Base-by-base conservation (phyloP, 1,140 invertebrate genomes). In the Aphelenchoides avenae region DNA sequence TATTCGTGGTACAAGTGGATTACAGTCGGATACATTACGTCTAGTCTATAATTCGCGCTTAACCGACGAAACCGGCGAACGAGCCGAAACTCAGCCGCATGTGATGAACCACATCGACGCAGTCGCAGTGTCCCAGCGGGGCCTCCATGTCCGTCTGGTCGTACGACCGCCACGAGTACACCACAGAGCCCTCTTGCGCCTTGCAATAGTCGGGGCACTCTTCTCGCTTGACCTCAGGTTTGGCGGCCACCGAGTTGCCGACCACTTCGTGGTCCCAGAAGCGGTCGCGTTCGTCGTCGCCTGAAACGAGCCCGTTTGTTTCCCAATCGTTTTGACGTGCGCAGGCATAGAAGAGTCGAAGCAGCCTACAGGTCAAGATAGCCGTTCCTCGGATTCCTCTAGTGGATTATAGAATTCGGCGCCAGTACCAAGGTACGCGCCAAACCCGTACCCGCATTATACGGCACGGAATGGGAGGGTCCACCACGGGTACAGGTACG, bases 181-280 rank as follows among this genome's bases (percentile, higher is more conserved):
- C 59, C 18, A 52, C 52, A 15, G 63, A 39, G 6, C 39, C 26
- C 9, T 20, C 33, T 18, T n/a, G 15, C 26, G 36, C 56, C 27
- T 13, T 22, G 22, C 66, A 68, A 15, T 61, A 50, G 22, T 47
- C 31, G 9, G 24, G 22, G 36, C 66, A 68, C 24, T 57, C 48
- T 5, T 66, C 66, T 5, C 68, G 54, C 37, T 58, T 56, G 13
- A 68, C 33, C n/a, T 47, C 46, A 9, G 30, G 47, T 26, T 40
- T 52, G 3, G 30, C 42, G 7, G 36, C 54, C 5, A 72, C 49
- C 13, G 58, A 39, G 18, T 47, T 41, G 5, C 66, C 66, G n/a
- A 39, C 42, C 18, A 68, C 22, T 50, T 68, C 66, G 42, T 68
- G 66, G 41, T 68, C 66, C 62, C 68, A 68, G 33, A 68, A 68